Evolutionary conservation across 1,140 invertebrate genomes (phyloP).

Genomic region (Arion vulgaris): DNA sequence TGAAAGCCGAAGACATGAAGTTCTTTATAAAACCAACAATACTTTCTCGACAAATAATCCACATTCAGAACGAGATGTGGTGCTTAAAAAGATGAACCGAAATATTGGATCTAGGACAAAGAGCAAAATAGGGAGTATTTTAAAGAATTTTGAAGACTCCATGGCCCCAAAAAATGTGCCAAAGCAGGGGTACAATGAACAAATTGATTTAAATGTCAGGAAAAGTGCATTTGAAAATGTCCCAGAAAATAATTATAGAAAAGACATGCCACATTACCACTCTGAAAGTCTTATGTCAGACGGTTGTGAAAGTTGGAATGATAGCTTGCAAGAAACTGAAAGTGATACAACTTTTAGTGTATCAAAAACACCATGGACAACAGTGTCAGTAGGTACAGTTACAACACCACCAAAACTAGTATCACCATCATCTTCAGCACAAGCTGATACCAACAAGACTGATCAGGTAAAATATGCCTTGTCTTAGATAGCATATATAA

Average conservation of each 20-base stretch:
- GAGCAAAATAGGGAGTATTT: slow-evolving; percentile 36
- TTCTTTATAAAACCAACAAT: not conserved
- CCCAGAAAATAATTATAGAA: not conserved
- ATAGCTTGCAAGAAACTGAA: not conserved
- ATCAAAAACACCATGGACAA: not conserved
- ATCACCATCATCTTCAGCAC: not conserved
- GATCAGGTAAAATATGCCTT: not conserved
- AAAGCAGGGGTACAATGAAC: slow-evolving; percentile 40
- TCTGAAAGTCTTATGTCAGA: not conserved
- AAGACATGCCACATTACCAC: not conserved
- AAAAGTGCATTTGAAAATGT: slow-evolving; percentile 22
- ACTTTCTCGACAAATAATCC: not conserved
- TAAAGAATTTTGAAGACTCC: slow-evolving; percentile 25
- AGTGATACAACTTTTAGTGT: not conserved
- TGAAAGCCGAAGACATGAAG: not conserved
- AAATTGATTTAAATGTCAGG: slow-evolving; percentile 36
- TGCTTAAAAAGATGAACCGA: not conserved
- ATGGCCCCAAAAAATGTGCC: not conserved
- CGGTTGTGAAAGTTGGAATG: not conserved
- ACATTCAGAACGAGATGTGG: not conserved
- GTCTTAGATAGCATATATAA: too few species aligned
- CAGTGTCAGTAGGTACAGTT: not conserved
- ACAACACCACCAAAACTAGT: not conserved
- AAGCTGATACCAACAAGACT: not conserved
- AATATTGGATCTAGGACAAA: slow-evolving; percentile 35